phyloP scores from a whole-genome alignment of 2,113 vertebrate genomes.

The Mustelus asterias region DNA sequence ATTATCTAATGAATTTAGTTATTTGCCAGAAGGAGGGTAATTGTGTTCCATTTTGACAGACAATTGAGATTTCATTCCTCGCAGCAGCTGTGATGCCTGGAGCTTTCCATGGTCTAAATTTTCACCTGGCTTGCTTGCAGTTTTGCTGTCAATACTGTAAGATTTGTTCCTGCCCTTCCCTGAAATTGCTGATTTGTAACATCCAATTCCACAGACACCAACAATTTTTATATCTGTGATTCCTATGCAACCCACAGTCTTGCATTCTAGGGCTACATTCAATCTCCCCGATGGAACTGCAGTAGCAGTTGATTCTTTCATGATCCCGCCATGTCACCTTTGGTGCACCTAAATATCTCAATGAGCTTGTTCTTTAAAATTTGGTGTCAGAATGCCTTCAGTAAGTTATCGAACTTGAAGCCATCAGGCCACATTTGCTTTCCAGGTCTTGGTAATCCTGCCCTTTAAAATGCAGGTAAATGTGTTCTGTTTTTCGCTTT shows the following conservation, averaged over 20 bases:
- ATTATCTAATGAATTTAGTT: background rate
- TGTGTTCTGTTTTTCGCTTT: background rate
- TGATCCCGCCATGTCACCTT: background rate
- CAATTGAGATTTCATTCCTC: background rate
- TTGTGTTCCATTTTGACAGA: background rate
- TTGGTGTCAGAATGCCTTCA: background rate
- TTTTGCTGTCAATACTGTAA: slow-evolving; percentile 7
- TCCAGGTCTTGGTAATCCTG: background rate
- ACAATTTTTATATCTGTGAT: background rate
- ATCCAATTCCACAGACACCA: background rate
- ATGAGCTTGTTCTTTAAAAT: background rate
- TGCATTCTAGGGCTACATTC: background rate
- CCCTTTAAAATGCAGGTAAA: background rate
- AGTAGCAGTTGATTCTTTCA: background rate
- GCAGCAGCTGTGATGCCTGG: background rate
- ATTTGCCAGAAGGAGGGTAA: background rate
- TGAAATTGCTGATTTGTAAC: slow-evolving; percentile 4
- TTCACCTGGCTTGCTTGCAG: background rate
- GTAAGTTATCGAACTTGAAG: background rate
- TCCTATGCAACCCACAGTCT: background rate
- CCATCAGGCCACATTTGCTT: background rate
- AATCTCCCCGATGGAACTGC: background rate
- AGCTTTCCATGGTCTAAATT: background rate
- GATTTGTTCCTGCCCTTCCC: background rate
- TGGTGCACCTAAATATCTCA: background rate